Evolutionary conservation across 2,797 vertebrate species (phyloP).

Genomic region (Pelochelys cantorii): DNA sequence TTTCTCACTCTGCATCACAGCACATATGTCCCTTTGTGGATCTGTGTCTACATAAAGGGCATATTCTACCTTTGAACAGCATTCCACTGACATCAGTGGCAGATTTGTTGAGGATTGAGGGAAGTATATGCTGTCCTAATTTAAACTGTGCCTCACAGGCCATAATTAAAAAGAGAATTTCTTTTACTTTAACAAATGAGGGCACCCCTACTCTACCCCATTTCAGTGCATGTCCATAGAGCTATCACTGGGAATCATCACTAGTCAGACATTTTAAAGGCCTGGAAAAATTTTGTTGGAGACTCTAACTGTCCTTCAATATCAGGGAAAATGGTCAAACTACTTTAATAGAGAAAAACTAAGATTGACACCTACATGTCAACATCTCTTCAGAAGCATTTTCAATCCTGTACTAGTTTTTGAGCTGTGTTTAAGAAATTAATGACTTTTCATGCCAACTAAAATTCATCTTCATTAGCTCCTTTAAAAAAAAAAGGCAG

Average conservation of each 20-base stretch:
- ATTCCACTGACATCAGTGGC: background rate
- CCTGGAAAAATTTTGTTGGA: background rate
- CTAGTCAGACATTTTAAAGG: background rate
- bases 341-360: background rate
- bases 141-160: background rate
- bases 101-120: background rate
- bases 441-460: background rate
- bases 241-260: background rate
- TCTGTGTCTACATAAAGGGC: fast-evolving
- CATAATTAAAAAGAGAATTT: background rate
- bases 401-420: constrained; percentile 6
- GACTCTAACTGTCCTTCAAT: background rate
- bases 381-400: background rate
- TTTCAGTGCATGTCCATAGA: background rate
- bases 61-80: background rate
- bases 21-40: background rate
- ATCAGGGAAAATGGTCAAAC: background rate
- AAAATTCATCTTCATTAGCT: background rate
- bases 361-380: background rate
- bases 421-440: background rate
- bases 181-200: background rate
- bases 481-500: background rate
- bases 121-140: fast-evolving
- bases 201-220: background rate
- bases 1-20: background rate